A percentile compares a stretch with the other conserved stretches of the same genome.
These are phyloP conservation scores for Mesoligia furuncula DNA, from an alignment of 2,888 invertebrate genomes.

Conservation along the genomic window DNA sequence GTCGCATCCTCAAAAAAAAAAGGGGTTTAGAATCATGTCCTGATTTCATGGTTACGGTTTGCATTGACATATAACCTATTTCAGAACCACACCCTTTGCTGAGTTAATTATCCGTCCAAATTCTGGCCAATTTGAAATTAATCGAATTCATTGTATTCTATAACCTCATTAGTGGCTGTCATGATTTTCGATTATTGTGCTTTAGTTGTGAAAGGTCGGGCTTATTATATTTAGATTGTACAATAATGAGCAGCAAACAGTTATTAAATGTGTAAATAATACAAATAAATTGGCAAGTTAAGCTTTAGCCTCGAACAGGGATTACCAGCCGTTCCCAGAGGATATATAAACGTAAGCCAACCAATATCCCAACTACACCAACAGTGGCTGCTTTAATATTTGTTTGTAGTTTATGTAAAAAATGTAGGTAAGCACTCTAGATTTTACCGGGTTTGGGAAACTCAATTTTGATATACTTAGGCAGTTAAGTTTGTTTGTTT, in stretches of 20 bases:
- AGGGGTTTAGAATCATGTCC: too few relatives aligned
- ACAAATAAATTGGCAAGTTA: constrained; percentile 34
- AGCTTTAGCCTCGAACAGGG: constrained; percentile 33
- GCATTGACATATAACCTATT: not conserved
- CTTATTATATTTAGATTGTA: constrained; percentile 27
- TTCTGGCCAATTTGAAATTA: constrained; percentile 7
- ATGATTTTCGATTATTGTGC: constrained; percentile 40
- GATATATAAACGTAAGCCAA: constrained; percentile 38
- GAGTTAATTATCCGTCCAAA: constrained; percentile 14
- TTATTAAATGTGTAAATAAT: constrained; percentile 47
- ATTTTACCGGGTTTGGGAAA: not conserved
- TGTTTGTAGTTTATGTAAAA: constrained; percentile 27
- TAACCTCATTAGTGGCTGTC: constrained; percentile 17
- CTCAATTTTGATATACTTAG: not conserved
- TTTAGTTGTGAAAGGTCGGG: not conserved
- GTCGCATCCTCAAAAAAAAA: too few relatives aligned
- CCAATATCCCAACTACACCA: constrained; percentile 15
- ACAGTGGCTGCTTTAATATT: constrained; percentile 26
- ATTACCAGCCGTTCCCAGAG: constrained; percentile 23
- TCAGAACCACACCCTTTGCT: not conserved
- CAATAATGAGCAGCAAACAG: constrained; percentile 31
- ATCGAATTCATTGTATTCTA: constrained; percentile 10
- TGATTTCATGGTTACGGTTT: too few relatives aligned
- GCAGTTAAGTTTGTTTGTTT: not conserved
- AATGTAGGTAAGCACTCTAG: not conserved